These are phyloP conservation scores for Cantharis lateralis DNA, from an alignment of 2,888 invertebrate genomes.

Conservation along the genomic window DNA sequence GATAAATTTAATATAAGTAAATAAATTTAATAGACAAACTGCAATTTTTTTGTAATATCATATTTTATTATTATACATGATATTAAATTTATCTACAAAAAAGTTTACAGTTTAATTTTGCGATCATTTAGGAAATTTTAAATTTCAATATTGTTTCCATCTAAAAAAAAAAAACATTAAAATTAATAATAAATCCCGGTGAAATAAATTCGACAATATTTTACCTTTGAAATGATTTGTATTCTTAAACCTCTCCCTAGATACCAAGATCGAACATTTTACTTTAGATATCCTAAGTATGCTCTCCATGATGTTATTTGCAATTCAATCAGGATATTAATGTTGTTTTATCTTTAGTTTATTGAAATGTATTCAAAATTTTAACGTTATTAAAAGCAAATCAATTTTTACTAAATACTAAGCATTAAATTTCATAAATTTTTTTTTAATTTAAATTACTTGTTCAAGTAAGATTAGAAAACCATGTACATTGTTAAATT, in stretches of 20 bases:
- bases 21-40: not conserved
- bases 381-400: not conserved
- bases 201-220: not conserved
- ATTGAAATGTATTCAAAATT: not conserved
- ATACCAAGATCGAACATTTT: not conserved
- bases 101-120: not conserved
- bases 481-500: too few relatives aligned
- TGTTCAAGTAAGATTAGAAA: not conserved
- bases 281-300: not conserved
- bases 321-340: not conserved
- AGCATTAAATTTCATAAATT: not conserved
- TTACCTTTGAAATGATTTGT: not conserved
- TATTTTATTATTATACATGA: not conserved
- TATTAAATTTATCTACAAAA: too few relatives aligned
- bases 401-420: not conserved
- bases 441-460: too few relatives aligned
- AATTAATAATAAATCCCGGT: not conserved
- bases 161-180: not conserved
- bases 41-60: not conserved
- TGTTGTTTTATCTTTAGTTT: not conserved
- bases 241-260: not conserved
- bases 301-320: not conserved
- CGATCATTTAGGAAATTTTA: not conserved
- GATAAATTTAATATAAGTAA: too few relatives aligned
- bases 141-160: not conserved